Evolutionary conservation across 35 echinoderm and acorn worm genomes (phyloP), one percentile per base, ranked within the genome.

Genomic region (Amphiura filiformis): DNA sequence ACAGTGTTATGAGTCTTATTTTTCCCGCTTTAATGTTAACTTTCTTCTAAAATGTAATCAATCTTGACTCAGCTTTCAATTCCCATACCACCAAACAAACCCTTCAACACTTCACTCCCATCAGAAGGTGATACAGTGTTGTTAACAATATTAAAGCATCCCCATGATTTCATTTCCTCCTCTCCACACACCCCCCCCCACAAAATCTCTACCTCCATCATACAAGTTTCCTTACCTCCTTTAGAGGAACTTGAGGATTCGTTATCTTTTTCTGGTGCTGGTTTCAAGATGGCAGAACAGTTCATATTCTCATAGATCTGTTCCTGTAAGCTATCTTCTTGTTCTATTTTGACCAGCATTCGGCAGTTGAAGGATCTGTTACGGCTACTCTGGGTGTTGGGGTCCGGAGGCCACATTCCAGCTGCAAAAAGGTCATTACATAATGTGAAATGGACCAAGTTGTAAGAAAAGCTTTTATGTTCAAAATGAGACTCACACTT

Each of bases 241-340:
- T 85, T 61, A 7, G 83, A 37, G 31, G 83, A 85, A 56, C 84
- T 91, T 37, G 93, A 91, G 3, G 93, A 91, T 82, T 96, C 86
- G 38, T 90, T 87, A 76, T 96, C 94, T 82, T 96, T 92, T 18
- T 97, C 89, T 26, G 81, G 77, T 61, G 89, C 80, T 37, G 91
- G 95, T 76, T 97, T 93, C 84, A 97, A 36, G 78, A 97, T 93
- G 75, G 95, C 95, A 15, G 95, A 93, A 61, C 91, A 97, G 80
- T 91, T 90, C 88, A 97, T 88, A 81, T 93, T 97, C 80, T 91
- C 85, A 61, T 97, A 97, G 14, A 83, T 75, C 76, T 82, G 85
- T 36, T 88, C 90, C 56, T 88, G 52, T 14, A 78, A 56, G 31
- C 44, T 89, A 30, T 91, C 94, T 33, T 89, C 82, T 18, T 92